These are phyloP conservation scores for Sycobia sp. DNA, from an alignment of 1,140 invertebrate species.

Conservation along the genomic window DNA sequence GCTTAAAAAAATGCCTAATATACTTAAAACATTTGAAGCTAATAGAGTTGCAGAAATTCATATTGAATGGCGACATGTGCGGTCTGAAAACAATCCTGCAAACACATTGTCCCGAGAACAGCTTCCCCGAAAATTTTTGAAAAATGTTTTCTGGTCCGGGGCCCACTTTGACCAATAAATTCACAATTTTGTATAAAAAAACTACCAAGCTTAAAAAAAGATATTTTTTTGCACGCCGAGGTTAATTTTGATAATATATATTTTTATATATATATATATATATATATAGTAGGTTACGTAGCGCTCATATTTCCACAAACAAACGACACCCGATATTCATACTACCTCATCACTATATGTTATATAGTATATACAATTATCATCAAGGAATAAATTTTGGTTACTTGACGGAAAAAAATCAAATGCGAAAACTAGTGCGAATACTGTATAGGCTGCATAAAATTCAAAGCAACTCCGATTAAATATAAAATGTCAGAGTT, in stretches of 20 bases:
- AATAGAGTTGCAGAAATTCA: neutral
- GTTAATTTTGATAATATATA: too few species aligned
- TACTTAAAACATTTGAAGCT: too few species aligned
- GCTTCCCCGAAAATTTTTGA: too few species aligned
- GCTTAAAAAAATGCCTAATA: neutral
- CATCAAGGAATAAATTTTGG: constrained; percentile 50
- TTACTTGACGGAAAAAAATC: constrained; percentile 24
- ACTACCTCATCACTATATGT: constrained; percentile 35
- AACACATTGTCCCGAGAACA: too few species aligned
- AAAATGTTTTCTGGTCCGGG: constrained; percentile 4
- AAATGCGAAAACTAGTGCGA: constrained; percentile 26
- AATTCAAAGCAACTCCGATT: constrained; percentile 8
- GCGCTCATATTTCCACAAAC: constrained; percentile 37
- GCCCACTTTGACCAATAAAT: constrained; percentile 42
- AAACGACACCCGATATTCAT: constrained; percentile 50
- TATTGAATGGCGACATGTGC: too few species aligned
- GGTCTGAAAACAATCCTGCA: too few species aligned
- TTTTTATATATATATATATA: too few species aligned
- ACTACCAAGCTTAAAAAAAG: too few species aligned
- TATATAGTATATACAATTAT: constrained; percentile 32
- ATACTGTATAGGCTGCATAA: constrained; percentile 27
- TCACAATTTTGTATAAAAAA: too few species aligned
- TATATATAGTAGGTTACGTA: constrained; percentile 51
- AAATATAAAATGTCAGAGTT: constrained; percentile 39
- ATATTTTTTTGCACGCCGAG: too few species aligned